phyloP scores from a whole-genome alignment of 2,113 vertebrate genomes.

The Rhinichthys klamathensis region DNA sequence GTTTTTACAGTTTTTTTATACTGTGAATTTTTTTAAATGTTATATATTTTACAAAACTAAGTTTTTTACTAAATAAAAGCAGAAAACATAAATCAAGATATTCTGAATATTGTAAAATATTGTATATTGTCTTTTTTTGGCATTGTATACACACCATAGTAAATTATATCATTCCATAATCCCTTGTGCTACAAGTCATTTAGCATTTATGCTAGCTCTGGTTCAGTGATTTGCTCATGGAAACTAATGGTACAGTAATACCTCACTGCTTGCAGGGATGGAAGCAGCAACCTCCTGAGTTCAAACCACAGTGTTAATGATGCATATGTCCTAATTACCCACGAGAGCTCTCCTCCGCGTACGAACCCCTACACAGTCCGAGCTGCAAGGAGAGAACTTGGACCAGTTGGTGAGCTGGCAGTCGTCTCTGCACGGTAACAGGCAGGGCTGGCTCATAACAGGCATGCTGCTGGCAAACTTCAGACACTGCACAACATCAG shows the following conservation, averaged over 20 bases:
- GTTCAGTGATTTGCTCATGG: too few species aligned
- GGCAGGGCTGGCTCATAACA: constrained; percentile 87
- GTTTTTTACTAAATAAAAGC: too few species aligned
- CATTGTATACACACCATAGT: too few species aligned
- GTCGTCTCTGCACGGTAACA: constrained; percentile 95
- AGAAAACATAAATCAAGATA: not conserved
- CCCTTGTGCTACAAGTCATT: not conserved
- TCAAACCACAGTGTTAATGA: constrained; percentile 9
- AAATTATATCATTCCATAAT: not conserved
- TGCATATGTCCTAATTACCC: constrained; percentile 76
- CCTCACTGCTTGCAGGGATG: not conserved
- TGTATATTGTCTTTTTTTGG: too few species aligned
- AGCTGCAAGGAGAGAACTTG: constrained; percentile 93
- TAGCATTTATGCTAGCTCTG: not conserved
- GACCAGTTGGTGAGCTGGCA: constrained; percentile 98
- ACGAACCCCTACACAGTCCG: constrained; percentile 94
- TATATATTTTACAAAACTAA: too few species aligned
- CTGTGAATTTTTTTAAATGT: too few species aligned
- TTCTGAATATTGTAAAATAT: not conserved
- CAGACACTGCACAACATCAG: constrained; percentile 87
- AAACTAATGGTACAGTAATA: not conserved
- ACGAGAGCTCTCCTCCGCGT: constrained; percentile 89
- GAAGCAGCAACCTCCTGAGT: not conserved
- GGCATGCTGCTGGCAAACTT: constrained; percentile 84
- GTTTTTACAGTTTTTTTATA: too few species aligned